Conservation (phyloP, 2,797 vertebrate genomes). For the Myripristis jacobus region DNA sequence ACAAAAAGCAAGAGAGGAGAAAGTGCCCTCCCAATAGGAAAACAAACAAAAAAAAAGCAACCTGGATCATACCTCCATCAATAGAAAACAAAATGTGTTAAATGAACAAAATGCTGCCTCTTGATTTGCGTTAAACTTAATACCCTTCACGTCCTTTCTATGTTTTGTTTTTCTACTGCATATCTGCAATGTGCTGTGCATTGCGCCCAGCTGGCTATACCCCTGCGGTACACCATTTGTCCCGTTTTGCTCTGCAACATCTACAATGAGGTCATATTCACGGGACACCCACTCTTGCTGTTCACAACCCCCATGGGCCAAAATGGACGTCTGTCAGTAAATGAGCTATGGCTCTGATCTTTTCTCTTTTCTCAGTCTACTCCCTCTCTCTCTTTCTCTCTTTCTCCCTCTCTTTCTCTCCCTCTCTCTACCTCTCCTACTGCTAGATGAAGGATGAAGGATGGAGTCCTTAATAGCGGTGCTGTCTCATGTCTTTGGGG, state of each 20-base stretch:
- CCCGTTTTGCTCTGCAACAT: conserved; percentile 66
- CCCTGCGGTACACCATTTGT: conserved; percentile 51
- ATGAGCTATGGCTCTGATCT: conserved; percentile 47
- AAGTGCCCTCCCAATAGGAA: conserved; percentile 30
- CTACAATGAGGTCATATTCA: conserved; percentile 78
- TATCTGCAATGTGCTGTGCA: conserved; percentile 39
- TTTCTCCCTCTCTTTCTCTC: too few species aligned
- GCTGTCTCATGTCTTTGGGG: conserved; percentile 35
- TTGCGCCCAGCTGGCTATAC: conserved; percentile 35
- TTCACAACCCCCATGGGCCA: conserved; percentile 46
- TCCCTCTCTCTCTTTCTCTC: conserved; percentile 9
- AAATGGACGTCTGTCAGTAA: conserved; percentile 59
- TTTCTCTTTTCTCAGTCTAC: conserved; percentile 12
- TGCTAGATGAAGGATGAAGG: conserved; percentile 38
- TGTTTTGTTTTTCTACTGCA: conserved; percentile 25
- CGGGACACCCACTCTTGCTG: conserved; percentile 66
- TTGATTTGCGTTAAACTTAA: conserved; percentile 27
- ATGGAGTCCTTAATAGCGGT: conserved; percentile 54
- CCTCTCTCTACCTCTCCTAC: conserved; percentile 11
- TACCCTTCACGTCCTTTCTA: conserved; percentile 15
- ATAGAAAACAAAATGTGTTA: conserved; percentile 20
- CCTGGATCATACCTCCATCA: conserved; percentile 36
- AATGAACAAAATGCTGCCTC: conserved; percentile 32
- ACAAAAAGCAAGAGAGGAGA: conserved; percentile 29
- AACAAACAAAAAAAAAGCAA: conserved; percentile 30